Percentiles rank a stretch among this genome's conserved stretches.
Evolutionary conservation across 2,797 vertebrate species (phyloP).

Genomic region (Chiloscyllium punctatum): DNA sequence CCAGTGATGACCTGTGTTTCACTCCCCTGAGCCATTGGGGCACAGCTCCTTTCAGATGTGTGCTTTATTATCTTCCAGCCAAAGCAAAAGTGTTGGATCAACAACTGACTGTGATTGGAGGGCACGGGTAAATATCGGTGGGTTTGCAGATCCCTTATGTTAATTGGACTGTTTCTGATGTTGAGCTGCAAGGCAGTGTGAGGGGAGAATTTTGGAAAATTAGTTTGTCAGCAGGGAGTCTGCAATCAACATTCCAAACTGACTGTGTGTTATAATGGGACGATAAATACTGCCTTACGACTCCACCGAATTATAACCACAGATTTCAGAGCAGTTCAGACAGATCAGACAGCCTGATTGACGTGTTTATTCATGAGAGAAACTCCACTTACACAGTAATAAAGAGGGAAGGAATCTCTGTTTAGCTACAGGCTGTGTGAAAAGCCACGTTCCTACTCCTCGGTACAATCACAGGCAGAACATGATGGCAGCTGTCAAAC

Average conservation of each 20-base stretch:
- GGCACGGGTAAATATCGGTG: neutral
- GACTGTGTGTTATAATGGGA: neutral
- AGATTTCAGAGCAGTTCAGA: neutral
- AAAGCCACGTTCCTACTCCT: neutral
- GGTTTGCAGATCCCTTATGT: neutral
- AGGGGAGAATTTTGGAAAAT: constrained; percentile 9
- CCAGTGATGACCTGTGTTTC: neutral
- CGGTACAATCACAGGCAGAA: neutral
- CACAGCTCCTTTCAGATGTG: neutral
- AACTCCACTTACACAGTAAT: neutral
- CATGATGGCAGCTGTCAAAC: neutral
- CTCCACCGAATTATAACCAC: neutral
- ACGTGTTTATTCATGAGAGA: neutral
- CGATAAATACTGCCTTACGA: neutral
- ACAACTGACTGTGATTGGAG: neutral
- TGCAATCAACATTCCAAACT: neutral
- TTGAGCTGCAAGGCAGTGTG: neutral
- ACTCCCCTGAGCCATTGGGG: neutral
- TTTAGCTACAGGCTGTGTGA: neutral
- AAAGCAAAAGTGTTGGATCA: neutral
- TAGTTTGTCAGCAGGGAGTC: neutral
- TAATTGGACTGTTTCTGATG: neutral
- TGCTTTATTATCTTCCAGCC: neutral
- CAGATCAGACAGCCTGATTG: neutral
- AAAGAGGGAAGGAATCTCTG: neutral